Percentiles rank a stretch among this genome's conserved stretches.
These are phyloP conservation scores for Lasioglossum figueresi DNA, from an alignment of 2,888 invertebrate species.

Conservation along the genomic window DNA sequence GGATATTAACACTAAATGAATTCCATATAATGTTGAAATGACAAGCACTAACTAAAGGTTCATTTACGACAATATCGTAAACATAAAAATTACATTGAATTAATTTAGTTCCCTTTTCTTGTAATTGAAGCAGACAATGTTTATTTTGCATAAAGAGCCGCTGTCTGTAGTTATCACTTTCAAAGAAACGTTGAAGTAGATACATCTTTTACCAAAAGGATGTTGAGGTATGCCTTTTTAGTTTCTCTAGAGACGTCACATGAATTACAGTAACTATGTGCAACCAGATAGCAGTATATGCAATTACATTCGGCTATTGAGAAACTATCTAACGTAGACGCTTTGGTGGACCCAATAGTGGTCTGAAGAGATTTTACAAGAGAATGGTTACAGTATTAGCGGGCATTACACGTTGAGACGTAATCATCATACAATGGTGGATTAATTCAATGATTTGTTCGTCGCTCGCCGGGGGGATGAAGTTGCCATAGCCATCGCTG, in stretches of 20 bases:
- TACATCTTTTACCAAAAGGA: neutral
- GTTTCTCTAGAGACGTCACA: neutral
- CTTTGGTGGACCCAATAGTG: neutral
- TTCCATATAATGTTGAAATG: no score
- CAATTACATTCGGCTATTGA: neutral
- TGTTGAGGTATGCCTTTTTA: neutral
- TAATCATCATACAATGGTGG: neutral
- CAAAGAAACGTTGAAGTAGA: neutral
- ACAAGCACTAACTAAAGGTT: no score
- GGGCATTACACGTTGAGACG: neutral
- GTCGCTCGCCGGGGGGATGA: neutral
- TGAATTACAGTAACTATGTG: neutral
- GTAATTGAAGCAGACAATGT: neutral
- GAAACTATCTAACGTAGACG: neutral
- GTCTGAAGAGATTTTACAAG: neutral
- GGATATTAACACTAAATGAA: no score
- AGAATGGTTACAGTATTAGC: neutral
- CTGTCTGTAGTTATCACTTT: neutral
- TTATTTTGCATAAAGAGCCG: neutral
- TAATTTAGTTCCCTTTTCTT: neutral
- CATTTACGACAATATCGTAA: no score
- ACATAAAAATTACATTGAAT: no score
- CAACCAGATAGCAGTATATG: neutral
- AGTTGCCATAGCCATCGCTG: constrained; percentile 22
- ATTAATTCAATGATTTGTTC: constrained; percentile 8